Percentiles rank a stretch among this genome's conserved stretches.
These are phyloP conservation scores for Agrotis clavis DNA, from an alignment of 2,888 invertebrate species.

Conservation along the genomic window DNA sequence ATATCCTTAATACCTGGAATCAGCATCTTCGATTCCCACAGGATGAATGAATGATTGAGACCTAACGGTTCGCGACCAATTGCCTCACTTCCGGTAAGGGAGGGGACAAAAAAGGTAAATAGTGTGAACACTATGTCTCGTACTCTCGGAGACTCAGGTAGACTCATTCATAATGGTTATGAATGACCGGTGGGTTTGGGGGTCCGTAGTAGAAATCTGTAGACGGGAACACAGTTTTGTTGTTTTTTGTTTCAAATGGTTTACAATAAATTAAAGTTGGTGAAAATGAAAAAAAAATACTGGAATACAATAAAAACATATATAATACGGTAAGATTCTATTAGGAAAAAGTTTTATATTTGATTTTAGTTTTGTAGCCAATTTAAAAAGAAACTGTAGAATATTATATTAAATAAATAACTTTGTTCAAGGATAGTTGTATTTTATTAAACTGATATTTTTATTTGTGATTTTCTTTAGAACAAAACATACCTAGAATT, in stretches of 20 bases:
- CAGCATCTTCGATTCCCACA: conserved; percentile 63
- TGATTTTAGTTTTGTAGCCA: too few species aligned
- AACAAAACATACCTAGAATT: too few species aligned
- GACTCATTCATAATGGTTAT: conserved; percentile 82
- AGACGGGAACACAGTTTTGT: not conserved
- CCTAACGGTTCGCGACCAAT: conserved; percentile 85
- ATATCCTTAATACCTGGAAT: conserved; percentile 57
- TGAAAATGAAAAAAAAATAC: too few species aligned
- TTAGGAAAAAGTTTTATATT: too few species aligned
- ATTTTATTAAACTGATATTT: too few species aligned
- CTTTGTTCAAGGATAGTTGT: too few species aligned
- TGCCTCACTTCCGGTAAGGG: conserved; percentile 84
- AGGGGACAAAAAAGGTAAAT: conserved; percentile 73
- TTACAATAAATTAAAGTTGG: too few species aligned
- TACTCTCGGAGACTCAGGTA: conserved; percentile 83
- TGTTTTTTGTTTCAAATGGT: not conserved
- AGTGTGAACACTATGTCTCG: conserved; percentile 73
- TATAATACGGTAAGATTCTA: too few species aligned
- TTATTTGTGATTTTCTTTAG: too few species aligned
- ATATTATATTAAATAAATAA: not conserved
- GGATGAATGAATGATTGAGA: conserved; percentile 68
- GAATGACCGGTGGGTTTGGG: conserved; percentile 81
- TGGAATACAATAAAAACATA: too few species aligned
- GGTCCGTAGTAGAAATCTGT: conserved; percentile 46
- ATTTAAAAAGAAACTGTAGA: not conserved